Evolutionary conservation across 1,140 invertebrate genomes (phyloP).

Genomic region (Eumeta japonica): DNA sequence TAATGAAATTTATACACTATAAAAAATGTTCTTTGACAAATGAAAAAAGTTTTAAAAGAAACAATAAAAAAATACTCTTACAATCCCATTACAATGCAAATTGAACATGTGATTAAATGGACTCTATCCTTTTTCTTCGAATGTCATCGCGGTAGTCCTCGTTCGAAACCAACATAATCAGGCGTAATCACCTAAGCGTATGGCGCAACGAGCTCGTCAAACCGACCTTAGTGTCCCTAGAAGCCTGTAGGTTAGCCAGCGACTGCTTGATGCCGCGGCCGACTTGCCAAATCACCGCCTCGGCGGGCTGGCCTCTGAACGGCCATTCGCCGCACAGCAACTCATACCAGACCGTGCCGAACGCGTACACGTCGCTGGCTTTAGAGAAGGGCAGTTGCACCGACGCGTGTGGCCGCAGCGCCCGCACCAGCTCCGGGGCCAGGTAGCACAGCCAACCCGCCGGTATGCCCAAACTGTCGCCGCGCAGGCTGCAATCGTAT

Average conservation of each 20-base stretch:
- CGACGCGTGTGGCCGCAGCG: slow-evolving; percentile 70
- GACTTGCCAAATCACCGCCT: slow-evolving; percentile 97
- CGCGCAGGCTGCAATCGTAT: slow-evolving; percentile 58
- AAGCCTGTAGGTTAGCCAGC: slow-evolving; percentile 89
- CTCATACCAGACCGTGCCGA: slow-evolving; percentile 99
- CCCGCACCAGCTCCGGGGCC: slow-evolving; percentile 90
- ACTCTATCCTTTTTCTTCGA: too few relatives aligned
- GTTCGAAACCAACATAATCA: too few relatives aligned
- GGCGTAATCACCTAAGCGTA: too few relatives aligned
- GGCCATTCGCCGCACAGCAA: slow-evolving; percentile 95
- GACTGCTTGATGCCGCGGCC: slow-evolving; percentile 96
- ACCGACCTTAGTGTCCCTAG: slow-evolving; percentile 91
- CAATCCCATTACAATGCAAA: not conserved
- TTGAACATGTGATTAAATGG: not conserved
- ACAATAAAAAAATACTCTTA: too few relatives aligned
- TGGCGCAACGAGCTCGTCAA: too few relatives aligned
- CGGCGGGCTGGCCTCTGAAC: slow-evolving; percentile 88
- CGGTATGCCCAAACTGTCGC: slow-evolving; percentile 83
- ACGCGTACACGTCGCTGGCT: slow-evolving; percentile 94
- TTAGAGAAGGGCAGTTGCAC: slow-evolving; percentile 85
- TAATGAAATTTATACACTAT: too few relatives aligned
- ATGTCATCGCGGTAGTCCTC: too few relatives aligned
- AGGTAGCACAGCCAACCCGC: slow-evolving; percentile 97
- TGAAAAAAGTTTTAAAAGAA: too few relatives aligned
- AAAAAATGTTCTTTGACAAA: too few relatives aligned